A percentile compares a stretch with the other conserved stretches of the same genome.
These are phyloP conservation scores for Aspidiotus rigidus DNA, from an alignment of 2,888 invertebrate species.

Conservation along the genomic window DNA sequence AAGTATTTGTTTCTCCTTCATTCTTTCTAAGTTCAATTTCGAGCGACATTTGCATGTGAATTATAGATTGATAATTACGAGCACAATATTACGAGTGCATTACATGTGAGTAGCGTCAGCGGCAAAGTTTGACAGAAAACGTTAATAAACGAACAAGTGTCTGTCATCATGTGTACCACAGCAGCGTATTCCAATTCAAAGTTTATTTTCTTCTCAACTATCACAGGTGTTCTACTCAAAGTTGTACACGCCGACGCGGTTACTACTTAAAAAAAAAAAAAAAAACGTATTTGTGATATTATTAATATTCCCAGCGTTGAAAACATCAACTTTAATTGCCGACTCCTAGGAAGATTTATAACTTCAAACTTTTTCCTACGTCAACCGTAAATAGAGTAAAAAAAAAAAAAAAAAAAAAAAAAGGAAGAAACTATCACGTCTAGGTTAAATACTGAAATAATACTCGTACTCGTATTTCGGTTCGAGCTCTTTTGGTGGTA, in stretches of 20 bases:
- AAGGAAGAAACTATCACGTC: too few relatives aligned
- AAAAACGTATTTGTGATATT: too few relatives aligned
- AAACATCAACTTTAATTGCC: too few relatives aligned
- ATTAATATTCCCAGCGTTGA: too few relatives aligned
- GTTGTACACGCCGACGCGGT: slow-evolving; percentile 15
- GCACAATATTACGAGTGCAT: background rate
- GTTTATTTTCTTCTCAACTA: slow-evolving; percentile 21
- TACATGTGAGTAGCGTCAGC: background rate
- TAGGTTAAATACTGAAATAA: too few relatives aligned
- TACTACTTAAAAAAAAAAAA: slow-evolving; percentile 4
- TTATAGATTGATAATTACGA: background rate
- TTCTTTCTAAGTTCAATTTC: too few relatives aligned
- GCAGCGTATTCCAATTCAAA: slow-evolving; percentile 12
- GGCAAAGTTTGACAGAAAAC: slow-evolving; percentile 22
- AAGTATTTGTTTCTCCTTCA: background rate
- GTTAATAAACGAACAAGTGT: slow-evolving; percentile 7
- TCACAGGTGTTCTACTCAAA: slow-evolving; percentile 22
- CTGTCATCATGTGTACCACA: slow-evolving; percentile 5
- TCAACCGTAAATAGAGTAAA: too few relatives aligned
- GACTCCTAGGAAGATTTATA: too few relatives aligned
- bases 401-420: too few relatives aligned
- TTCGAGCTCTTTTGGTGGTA: too few relatives aligned
- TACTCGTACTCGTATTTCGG: too few relatives aligned
- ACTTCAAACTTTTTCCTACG: too few relatives aligned
- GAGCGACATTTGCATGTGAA: background rate